Conservation (phyloP, 2,888 invertebrate genomes). For the Anticlea derivata region DNA sequence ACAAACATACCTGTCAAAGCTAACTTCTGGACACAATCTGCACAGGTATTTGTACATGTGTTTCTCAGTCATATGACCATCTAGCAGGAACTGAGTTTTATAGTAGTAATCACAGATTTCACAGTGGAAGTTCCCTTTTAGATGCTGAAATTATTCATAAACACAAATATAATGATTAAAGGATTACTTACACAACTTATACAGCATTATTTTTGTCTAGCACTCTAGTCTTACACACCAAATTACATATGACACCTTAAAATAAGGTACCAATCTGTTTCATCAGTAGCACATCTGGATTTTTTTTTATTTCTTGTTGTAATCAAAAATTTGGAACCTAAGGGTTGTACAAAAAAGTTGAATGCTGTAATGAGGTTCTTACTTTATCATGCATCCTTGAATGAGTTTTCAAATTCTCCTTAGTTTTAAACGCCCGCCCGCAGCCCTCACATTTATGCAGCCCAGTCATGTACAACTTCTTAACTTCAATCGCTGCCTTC, state of each 20-base stretch:
- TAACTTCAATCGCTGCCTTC: slow-evolving; percentile 63
- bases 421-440: slow-evolving; percentile 55
- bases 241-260: no score
- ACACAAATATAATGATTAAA: no score
- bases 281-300: no score
- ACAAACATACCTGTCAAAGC: slow-evolving; percentile 59
- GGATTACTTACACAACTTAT: no score
- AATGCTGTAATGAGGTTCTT: slow-evolving; percentile 27
- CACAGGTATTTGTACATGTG: slow-evolving; percentile 78
- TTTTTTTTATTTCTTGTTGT: no score
- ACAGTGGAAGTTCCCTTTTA: slow-evolving; percentile 63
- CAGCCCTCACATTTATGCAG: slow-evolving; percentile 57
- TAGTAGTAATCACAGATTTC: slow-evolving; percentile 66
- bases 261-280: no score
- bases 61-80: slow-evolving; percentile 69
- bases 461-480: slow-evolving; percentile 58
- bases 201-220: no score
- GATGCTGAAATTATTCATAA: slow-evolving; percentile 70
- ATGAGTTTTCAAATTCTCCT: slow-evolving; percentile 56
- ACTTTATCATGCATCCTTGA: slow-evolving; percentile 73
- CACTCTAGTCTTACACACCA: no score
- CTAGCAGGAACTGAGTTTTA: slow-evolving; percentile 69
- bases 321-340: no score
- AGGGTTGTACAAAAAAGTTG: neutral
- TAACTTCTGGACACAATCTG: slow-evolving; percentile 71